phyloP scores from a whole-genome alignment of 2,113 vertebrate genomes.

The Notothenia coriiceps region DNA sequence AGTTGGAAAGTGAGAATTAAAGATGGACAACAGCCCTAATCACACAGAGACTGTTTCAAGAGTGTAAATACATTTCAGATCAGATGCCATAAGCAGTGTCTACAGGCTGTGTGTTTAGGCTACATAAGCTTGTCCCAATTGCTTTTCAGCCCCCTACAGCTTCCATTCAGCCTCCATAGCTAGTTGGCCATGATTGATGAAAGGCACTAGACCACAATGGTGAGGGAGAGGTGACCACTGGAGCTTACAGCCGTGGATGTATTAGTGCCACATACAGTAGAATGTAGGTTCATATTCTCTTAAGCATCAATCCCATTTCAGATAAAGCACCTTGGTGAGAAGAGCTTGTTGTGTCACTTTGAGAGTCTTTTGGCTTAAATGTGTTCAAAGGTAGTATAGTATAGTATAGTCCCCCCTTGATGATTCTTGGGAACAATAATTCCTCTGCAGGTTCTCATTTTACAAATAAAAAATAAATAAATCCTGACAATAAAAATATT shows the following conservation, averaged over 20 bases:
- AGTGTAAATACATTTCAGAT: constrained; percentile 4
- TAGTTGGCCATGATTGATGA: constrained; percentile 77
- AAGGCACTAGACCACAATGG: constrained; percentile 39
- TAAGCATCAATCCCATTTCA: constrained; percentile 53
- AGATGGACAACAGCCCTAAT: neutral
- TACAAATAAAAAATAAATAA: no score
- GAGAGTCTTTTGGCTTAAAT: constrained; percentile 14
- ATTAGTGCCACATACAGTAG: constrained; percentile 51
- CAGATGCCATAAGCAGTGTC: constrained; percentile 1
- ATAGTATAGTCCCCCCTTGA: neutral
- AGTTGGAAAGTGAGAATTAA: neutral
- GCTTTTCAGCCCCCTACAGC: constrained; percentile 25
- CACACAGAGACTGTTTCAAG: neutral
- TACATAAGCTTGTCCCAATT: constrained; percentile 25
- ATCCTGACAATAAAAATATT: no score
- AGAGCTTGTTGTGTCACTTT: neutral
- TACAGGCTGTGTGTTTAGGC: constrained; percentile 20
- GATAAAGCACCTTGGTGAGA: constrained; percentile 5
- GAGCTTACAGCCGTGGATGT: constrained; percentile 49
- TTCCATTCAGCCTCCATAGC: constrained; percentile 41
- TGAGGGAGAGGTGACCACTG: constrained; percentile 62
- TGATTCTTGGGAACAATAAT: neutral
- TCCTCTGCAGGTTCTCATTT: no score
- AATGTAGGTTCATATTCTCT: constrained; percentile 44
- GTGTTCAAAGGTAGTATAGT: constrained; percentile 6